These are phyloP conservation scores for Embiotoca jacksoni DNA, from an alignment of 2,113 vertebrate species.

Conservation along the genomic window DNA sequence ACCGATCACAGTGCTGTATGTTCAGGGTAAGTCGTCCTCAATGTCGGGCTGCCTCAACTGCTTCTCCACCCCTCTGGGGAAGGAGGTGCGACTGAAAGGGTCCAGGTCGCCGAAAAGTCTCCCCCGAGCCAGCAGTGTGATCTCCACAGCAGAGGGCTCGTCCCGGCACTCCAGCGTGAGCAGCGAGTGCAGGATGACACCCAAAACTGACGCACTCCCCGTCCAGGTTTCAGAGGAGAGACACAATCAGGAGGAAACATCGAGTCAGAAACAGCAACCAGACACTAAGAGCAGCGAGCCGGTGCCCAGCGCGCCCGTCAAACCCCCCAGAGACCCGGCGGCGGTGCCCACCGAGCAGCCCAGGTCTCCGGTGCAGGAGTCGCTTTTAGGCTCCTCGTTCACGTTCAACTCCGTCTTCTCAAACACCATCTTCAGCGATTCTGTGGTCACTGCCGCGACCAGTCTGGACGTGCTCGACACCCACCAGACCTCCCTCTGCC, in stretches of 20 bases:
- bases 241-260: conserved; percentile 74
- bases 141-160: conserved; percentile 92
- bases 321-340: conserved; percentile 74
- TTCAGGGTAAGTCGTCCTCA: conserved; percentile 86
- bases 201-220: conserved; percentile 78
- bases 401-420: conserved; percentile 71
- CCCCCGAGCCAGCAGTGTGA: conserved; percentile 92
- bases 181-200: conserved; percentile 85
- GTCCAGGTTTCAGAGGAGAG: conserved; percentile 49
- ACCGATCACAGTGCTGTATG: conserved; percentile 75
- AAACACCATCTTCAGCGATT: conserved; percentile 74
- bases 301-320: conserved; percentile 61
- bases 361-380: conserved; percentile 73
- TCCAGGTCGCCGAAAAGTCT: conserved; percentile 84
- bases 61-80: conserved; percentile 82
- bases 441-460: conserved; percentile 41
- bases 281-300: conserved; percentile 46
- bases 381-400: conserved; percentile 76
- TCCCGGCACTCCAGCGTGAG: conserved; percentile 91
- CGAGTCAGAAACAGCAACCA: conserved; percentile 83
- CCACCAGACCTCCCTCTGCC: conserved; percentile 81
- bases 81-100: conserved; percentile 81
- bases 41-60: conserved; percentile 87
- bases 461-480: conserved; percentile 24
- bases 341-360: conserved; percentile 31